A percentile compares a stretch with the other conserved stretches of the same genome.
phyloP scores from a whole-genome alignment of 2,113 vertebrate genomes.

The Petrocephalus microphthalmus region DNA sequence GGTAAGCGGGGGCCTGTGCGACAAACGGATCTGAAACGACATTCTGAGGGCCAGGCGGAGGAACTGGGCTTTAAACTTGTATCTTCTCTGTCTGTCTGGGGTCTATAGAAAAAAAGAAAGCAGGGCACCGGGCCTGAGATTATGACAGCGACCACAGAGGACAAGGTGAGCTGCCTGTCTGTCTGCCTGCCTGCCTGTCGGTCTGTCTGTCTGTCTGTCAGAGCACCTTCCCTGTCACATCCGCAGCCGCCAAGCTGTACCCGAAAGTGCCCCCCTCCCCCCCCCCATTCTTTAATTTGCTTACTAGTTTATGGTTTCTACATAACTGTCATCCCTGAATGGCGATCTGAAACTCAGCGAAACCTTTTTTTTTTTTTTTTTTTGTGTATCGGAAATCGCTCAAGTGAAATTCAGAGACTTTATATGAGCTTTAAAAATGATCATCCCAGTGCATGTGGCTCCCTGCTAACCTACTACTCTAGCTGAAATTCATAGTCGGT shows the following conservation, averaged over 20 bases:
- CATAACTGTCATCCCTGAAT: not conserved
- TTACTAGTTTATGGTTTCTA: not conserved
- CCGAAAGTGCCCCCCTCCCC: not conserved
- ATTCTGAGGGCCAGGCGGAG: not conserved
- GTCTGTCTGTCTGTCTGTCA: not conserved
- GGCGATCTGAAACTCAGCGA: not conserved
- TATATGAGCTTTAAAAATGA: not conserved
- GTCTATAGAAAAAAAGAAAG: conserved; percentile 67
- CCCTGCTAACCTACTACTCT: not conserved
- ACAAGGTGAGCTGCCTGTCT: conserved; percentile 42
- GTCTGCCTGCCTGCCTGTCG: not conserved
- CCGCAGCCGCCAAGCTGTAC: conserved; percentile 5
- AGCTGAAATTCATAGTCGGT: not conserved
- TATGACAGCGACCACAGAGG: conserved; percentile 46
- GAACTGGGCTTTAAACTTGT: conserved; percentile 13
- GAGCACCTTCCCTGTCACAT: conserved; percentile 1
- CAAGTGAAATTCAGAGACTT: not conserved
- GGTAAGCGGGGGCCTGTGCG: conserved; percentile 41
- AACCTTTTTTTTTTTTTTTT: not conserved
- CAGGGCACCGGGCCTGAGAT: conserved; percentile 50
- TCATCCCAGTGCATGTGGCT: not conserved
- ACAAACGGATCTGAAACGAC: not conserved
- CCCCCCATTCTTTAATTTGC: not conserved
- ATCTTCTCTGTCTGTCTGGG: conserved; percentile 21
- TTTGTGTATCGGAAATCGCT: not conserved